These are phyloP conservation scores for Pelobates fuscus DNA, from an alignment of 2,113 vertebrate species.

Conservation along the genomic window DNA sequence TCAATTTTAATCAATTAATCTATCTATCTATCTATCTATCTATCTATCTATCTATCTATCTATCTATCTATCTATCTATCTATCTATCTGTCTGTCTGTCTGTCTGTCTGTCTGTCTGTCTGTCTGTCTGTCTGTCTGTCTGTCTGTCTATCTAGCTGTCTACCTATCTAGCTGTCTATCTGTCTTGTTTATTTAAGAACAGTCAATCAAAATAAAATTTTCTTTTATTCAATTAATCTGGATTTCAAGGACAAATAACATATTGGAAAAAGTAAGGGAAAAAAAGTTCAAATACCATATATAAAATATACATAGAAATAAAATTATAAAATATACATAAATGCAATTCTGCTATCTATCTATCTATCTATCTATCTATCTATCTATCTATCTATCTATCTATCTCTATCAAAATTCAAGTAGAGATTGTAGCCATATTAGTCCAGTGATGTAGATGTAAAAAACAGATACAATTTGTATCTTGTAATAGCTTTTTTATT, in stretches of 20 bases:
- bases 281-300: no score
- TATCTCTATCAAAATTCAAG: background rate
- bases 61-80: conserved; percentile 1
- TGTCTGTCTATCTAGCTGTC: background rate
- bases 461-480: no score
- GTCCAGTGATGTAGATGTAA: no score
- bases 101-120: background rate
- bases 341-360: background rate
- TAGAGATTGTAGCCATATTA: no score
- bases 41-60: background rate
- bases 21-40: conserved; percentile 13
- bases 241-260: no score
- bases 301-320: no score
- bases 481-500: no score
- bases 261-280: no score
- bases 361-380: conserved; percentile 23
- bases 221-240: background rate
- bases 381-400: conserved; percentile 8
- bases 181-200: conserved; percentile 1
- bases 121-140: background rate
- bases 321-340: no score
- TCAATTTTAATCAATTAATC: no score
- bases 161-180: background rate
- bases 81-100: background rate
- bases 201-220: no score